phyloP scores from a whole-genome alignment of 2,113 vertebrate genomes.

The Plecotus auritus region DNA sequence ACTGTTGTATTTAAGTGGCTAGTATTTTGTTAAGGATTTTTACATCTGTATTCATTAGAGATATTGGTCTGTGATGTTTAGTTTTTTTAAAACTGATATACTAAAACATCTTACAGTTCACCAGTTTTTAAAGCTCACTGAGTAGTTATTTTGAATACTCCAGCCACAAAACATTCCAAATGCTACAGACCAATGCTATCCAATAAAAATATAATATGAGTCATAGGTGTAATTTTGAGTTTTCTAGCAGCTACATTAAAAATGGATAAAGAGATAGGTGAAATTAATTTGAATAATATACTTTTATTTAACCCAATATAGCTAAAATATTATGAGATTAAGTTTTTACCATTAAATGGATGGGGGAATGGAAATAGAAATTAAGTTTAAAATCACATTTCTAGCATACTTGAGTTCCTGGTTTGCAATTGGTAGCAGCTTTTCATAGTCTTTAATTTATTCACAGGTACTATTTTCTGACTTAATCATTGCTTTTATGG shows the following conservation, averaged over 20 bases:
- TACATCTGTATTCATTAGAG: too few relatives aligned
- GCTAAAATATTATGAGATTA: neutral
- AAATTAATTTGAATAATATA: slow-evolving; percentile 31
- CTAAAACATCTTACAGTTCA: neutral
- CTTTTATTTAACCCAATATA: neutral
- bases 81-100: neutral
- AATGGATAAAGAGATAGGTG: neutral
- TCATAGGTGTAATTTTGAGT: neutral
- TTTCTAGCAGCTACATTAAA: neutral
- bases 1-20: too few relatives aligned
- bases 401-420: neutral
- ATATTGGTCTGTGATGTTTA: too few relatives aligned
- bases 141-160: neutral
- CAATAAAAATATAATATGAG: neutral
- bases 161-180: neutral
- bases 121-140: neutral
- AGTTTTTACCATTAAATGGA: neutral
- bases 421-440: neutral
- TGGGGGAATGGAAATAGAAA: neutral
- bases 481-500: neutral
- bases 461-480: neutral
- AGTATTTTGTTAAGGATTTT: too few relatives aligned
- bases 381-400: neutral
- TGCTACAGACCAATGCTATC: neutral
- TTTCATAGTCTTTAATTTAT: neutral